Evolutionary conservation across 2,113 vertebrate species (phyloP).

Genomic region (Caranx ignobilis): DNA sequence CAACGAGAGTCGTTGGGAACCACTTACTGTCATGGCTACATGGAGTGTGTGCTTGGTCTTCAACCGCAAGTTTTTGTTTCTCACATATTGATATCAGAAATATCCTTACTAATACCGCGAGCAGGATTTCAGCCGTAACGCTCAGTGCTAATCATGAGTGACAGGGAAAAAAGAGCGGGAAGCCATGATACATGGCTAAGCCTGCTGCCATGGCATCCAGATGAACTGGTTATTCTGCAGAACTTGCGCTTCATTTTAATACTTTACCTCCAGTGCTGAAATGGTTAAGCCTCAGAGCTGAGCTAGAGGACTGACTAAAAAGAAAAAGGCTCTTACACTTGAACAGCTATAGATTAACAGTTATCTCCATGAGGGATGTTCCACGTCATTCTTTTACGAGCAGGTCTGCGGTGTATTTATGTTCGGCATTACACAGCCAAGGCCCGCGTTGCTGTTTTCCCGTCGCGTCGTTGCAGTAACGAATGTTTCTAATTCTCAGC

Average conservation of each 20-base stretch:
- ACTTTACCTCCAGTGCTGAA: neutral
- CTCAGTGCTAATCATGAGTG: neutral
- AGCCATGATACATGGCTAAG: neutral
- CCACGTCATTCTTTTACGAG: slow-evolving; percentile 39
- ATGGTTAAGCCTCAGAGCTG: slow-evolving; percentile 21
- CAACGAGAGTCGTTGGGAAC: neutral
- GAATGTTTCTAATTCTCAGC: slow-evolving; percentile 47
- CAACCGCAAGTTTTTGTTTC: neutral
- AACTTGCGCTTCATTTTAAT: neutral
- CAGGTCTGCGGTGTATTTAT: slow-evolving; percentile 66
- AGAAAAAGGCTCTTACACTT: slow-evolving; percentile 37
- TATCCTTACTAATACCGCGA: neutral
- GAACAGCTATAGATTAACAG: slow-evolving; percentile 38
- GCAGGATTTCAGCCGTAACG: neutral
- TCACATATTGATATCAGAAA: neutral
- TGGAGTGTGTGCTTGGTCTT: neutral
- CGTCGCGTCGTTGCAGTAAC: slow-evolving; percentile 59
- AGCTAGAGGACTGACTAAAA: slow-evolving; percentile 31
- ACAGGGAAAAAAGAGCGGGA: neutral
- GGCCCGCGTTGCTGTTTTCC: slow-evolving; percentile 71
- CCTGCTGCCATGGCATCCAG: neutral
- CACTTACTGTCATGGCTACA: neutral
- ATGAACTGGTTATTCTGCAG: neutral
- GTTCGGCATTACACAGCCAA: slow-evolving; percentile 62
- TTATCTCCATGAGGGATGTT: slow-evolving; percentile 61